Evolutionary conservation across 2,797 vertebrate species (phyloP), one percentile per base, ranked within the genome.

Genomic region (Hybognathus amarus): DNA sequence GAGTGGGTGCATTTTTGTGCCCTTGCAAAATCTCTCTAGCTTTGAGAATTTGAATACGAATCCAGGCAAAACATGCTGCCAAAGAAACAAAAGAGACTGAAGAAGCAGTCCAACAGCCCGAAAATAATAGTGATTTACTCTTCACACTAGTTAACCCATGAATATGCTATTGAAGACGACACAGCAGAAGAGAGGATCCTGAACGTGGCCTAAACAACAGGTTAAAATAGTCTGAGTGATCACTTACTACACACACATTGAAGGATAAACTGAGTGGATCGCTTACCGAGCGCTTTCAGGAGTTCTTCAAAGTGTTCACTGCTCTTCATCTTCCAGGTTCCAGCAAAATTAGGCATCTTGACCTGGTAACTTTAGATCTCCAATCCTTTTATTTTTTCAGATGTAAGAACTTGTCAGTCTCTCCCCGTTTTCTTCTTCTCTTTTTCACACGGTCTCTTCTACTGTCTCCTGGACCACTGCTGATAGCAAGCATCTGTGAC

Each of bases 241-340:
- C 79, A 66, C 74, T 63, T 73, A 77, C 30, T 56, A 33, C 69
- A 42, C 76, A 40, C 77, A 36, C 11, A 75, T 15, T 56, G 40
- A 63, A 52, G 63, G 20, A 18, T 56, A 54, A 81, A 85, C 27
- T 33, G 42, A 36, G 4, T 54, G 67, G 61, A 81, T 4, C 87
- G 20, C 97, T 97, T 93, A 98, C 97, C 97, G 87, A 99, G 91
- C 0, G 96, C 95, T 94, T 97, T 98, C 40, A 99, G 96, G 7
- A 98, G 91, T 83, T 99, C 97, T 73, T 99, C 97, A 50, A 99
- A 99, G 92, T 99, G 96, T 93, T 97, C 96, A 82, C 97, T 99
- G 96, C 95, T 97, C 88, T 93, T 97, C 97, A 99, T 99, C 94
- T 98, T 98, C 97, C 97, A 99, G 89, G 91, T 97, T 77, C 97